A percentile compares a stretch with the other conserved stretches of the same genome.
Conservation (phyloP, 2,888 invertebrate species). For the Cataglyphis altisquamis region DNA sequence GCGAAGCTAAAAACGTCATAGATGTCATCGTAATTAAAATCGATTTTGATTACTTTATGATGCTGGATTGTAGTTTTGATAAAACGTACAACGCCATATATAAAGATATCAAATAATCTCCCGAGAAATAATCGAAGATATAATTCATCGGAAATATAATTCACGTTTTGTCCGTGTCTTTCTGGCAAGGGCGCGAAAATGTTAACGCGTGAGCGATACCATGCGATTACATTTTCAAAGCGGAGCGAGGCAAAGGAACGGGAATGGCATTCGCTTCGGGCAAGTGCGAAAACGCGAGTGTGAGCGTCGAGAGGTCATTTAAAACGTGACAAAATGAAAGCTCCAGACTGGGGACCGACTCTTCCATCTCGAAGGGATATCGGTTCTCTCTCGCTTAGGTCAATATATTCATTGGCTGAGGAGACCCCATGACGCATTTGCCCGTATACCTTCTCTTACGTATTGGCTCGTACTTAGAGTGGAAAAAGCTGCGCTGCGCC, state of each 20-base stretch:
- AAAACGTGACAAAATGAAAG: slow-evolving; percentile 51
- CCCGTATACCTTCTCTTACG: slow-evolving; percentile 63
- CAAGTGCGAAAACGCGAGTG: slow-evolving; percentile 38
- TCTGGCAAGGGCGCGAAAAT: slow-evolving; percentile 1
- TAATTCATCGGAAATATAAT: no score
- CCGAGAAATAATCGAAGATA: background rate
- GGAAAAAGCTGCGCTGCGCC: slow-evolving; percentile 44
- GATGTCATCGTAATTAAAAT: slow-evolving; percentile 71
- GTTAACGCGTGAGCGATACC: background rate
- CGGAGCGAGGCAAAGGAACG: background rate
- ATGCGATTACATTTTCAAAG: slow-evolving; percentile 29
- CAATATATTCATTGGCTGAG: slow-evolving; percentile 80
- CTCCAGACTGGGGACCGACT: slow-evolving; percentile 24
- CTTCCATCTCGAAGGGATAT: slow-evolving; percentile 56
- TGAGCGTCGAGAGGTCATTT: slow-evolving; percentile 40
- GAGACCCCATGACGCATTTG: slow-evolving; percentile 76
- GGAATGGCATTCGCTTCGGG: slow-evolving; percentile 47
- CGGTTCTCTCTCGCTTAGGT: slow-evolving; percentile 70
- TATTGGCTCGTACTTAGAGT: slow-evolving; percentile 54
- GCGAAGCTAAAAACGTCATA: slow-evolving; percentile 47
- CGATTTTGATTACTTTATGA: slow-evolving; percentile 62
- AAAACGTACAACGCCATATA: slow-evolving; percentile 20
- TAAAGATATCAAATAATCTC: background rate
- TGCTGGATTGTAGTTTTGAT: slow-evolving; percentile 23
- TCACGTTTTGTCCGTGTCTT: background rate